Evolutionary conservation across 2,888 invertebrate genomes (phyloP), one percentile per base, ranked within the genome.

Genomic region (Mythimna pallens): DNA sequence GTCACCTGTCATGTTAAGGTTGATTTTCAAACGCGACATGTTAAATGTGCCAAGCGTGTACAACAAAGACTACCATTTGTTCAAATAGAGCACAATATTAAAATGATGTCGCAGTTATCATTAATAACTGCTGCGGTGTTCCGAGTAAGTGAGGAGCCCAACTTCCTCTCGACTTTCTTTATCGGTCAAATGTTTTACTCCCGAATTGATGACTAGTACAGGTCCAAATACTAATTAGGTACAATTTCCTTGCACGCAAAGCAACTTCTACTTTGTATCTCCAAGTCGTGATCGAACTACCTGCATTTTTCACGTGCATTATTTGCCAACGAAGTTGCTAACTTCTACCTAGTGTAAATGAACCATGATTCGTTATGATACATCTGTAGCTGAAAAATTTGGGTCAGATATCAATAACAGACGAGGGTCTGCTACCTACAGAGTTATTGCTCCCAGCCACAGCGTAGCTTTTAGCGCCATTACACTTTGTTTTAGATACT

Each of bases 31-130:
- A 34, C 25, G 69, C 43, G 25, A 59, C 77, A 20, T 71, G 22
- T 50, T 30, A 36, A 71, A 57, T 47, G 80, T 59, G 63, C 80
- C 78, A 78, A 78, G 40, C 25, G 10, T 68, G 64, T 50, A 63
- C 30, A n/a, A 54, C 22, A 68, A 76, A 55, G 9, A 57, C 12
- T 30, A 61, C 17, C 3, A 40, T 52, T 36, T 77, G 40, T 55
- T 47, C 8, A 55, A 55, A 25, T 54, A 54, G 4, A 72, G 6
- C 36, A 34, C 3, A 3, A 22, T 47, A 76, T 12, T 22, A 10
- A 17, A 47, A 47, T 17, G 30, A 47, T n/a, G 0, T 54, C 14
- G 17, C n/a, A 50, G 5, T 55, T 30, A 25, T 12, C 14, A 36
- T 22, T 30, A 68, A 30, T 69, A 77, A 12, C 52, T 47, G 10